These are phyloP conservation scores for Lycaon pictus DNA, from an alignment of 2,113 vertebrate species.

Conservation along the genomic window DNA sequence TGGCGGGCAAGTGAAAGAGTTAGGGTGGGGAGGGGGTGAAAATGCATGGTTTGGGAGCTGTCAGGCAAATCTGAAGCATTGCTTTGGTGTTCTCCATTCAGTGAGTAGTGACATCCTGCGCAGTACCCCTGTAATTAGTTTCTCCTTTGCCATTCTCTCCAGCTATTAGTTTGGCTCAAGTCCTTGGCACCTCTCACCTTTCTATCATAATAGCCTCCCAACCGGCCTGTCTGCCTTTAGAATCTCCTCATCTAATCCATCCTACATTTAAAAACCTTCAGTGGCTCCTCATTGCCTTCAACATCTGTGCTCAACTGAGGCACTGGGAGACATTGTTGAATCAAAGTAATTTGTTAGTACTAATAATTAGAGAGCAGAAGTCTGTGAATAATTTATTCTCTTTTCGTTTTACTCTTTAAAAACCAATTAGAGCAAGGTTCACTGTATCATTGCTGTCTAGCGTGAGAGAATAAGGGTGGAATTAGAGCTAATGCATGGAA, in stretches of 20 bases:
- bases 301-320: conserved; percentile 64
- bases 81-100: neutral
- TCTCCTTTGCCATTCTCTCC: neutral
- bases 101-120: neutral
- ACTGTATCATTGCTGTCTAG: conserved; percentile 40
- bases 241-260: neutral
- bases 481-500: conserved; percentile 31
- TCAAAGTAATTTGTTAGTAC: conserved; percentile 66
- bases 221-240: neutral
- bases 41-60: neutral
- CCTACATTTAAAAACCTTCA: neutral
- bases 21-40: neutral
- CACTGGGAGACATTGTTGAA: conserved; percentile 41
- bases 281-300: conserved; percentile 9
- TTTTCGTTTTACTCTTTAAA: conserved; percentile 75
- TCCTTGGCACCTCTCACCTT: conserved; percentile 27
- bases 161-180: neutral
- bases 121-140: neutral
- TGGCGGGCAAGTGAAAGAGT: neutral
- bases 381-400: conserved; percentile 78
- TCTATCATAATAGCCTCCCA: neutral
- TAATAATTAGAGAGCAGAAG: conserved; percentile 73
- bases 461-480: conserved; percentile 28
- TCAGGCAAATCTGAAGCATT: neutral
- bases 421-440: conserved; percentile 63